Conservation (phyloP, 1,140 invertebrate genomes). For the Ephestia elutella region DNA sequence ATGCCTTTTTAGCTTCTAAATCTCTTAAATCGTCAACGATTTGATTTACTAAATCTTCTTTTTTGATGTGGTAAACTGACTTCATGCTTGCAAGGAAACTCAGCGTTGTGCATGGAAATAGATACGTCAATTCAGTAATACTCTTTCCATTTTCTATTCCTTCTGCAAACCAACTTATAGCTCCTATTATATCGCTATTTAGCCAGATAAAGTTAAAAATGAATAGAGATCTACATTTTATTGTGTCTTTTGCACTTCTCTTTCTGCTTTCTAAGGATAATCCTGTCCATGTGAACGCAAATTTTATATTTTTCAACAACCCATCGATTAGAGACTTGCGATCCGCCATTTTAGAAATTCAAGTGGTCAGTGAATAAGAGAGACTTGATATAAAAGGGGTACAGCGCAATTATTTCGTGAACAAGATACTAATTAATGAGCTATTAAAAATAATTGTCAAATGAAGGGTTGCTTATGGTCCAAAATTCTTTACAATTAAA, state of each 20-base stretch:
- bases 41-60: slow-evolving; percentile 2
- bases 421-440: background rate
- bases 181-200: slow-evolving; percentile 19
- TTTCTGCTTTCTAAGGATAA: slow-evolving; percentile 4
- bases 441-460: background rate
- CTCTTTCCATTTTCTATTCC: slow-evolving; percentile 17
- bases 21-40: slow-evolving; percentile 15
- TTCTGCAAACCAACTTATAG: slow-evolving; percentile 18
- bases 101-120: slow-evolving; percentile 24
- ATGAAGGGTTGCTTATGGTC: background rate
- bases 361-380: background rate
- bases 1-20: slow-evolving; percentile 16
- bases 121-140: slow-evolving; percentile 26
- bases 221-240: slow-evolving; percentile 17
- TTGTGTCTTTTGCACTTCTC: background rate
- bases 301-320: background rate
- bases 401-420: background rate
- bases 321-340: background rate
- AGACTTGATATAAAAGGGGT: background rate
- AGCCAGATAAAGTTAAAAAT: slow-evolving; percentile 30
- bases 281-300: slow-evolving; percentile 1
- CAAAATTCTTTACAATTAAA: background rate
- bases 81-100: slow-evolving; percentile 20
- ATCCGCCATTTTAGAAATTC: background rate
- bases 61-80: slow-evolving; percentile 4